These are phyloP conservation scores for Paratilapia polleni DNA, from an alignment of 2,113 vertebrate genomes.

Conservation along the genomic window DNA sequence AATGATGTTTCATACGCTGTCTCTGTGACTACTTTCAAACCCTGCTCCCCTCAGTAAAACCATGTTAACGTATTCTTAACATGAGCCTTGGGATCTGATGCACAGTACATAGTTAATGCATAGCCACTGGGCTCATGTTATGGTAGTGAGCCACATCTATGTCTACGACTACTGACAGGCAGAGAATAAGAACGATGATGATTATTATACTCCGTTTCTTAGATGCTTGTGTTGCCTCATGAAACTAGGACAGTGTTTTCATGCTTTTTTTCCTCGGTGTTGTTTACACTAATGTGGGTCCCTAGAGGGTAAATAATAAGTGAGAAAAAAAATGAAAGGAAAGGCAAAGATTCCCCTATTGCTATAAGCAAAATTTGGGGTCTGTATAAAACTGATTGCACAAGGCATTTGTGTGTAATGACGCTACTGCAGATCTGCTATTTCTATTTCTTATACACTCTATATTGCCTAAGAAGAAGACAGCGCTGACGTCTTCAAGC, in stretches of 20 bases:
- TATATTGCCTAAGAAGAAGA: slow-evolving; percentile 24
- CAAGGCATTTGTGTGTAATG: slow-evolving; percentile 85
- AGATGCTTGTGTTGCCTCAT: slow-evolving; percentile 67
- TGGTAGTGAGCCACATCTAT: slow-evolving; percentile 33
- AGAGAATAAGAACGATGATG: slow-evolving; percentile 49
- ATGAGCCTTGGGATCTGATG: slow-evolving; percentile 52
- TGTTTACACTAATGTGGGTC: slow-evolving; percentile 88
- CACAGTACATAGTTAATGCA: slow-evolving; percentile 40
- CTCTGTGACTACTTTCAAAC: slow-evolving; percentile 47
- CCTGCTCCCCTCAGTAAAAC: slow-evolving; percentile 13
- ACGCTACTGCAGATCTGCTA: slow-evolving; percentile 73
- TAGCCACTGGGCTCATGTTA: slow-evolving; percentile 57
- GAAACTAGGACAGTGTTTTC: slow-evolving; percentile 85
- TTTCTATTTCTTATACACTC: slow-evolving; percentile 23
- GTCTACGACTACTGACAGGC: slow-evolving; percentile 48
- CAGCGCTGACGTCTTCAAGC: not conserved
- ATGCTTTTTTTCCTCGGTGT: slow-evolving; percentile 80
- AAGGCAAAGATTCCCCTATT: slow-evolving; percentile 87
- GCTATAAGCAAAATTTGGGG: slow-evolving; percentile 84
- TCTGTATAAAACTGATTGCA: slow-evolving; percentile 85
- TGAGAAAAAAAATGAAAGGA: slow-evolving; percentile 54
- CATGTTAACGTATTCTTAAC: slow-evolving; percentile 52
- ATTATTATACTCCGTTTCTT: slow-evolving; percentile 65
- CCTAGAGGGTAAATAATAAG: slow-evolving; percentile 81
- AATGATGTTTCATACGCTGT: slow-evolving; percentile 34